Evolutionary conservation across 2,888 invertebrate species (phyloP).

Genomic region (Chaitophorus viminalis): DNA sequence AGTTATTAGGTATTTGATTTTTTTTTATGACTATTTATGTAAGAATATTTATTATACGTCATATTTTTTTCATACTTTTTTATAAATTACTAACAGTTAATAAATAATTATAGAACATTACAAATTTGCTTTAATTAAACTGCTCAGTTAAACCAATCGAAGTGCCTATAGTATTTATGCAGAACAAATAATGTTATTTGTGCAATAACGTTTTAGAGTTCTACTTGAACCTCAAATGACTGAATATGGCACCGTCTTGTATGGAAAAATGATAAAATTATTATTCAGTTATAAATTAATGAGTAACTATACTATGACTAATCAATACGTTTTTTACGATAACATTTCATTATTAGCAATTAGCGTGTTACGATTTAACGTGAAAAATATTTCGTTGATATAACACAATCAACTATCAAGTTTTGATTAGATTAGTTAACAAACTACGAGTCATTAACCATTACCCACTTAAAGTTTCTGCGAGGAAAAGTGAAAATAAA

Average conservation of each 20-base stretch:
- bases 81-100: not conserved
- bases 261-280: no score
- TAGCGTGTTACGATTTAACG: not conserved
- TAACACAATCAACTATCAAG: constrained; percentile 20
- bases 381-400: not conserved
- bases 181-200: no score
- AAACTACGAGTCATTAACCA: constrained; percentile 29
- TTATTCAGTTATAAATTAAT: not conserved
- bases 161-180: no score
- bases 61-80: not conserved
- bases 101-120: not conserved
- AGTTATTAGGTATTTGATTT: not conserved
- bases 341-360: not conserved
- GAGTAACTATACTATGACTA: not conserved
- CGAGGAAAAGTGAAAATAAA: constrained; percentile 41
- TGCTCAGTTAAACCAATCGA: no score
- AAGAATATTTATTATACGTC: not conserved
- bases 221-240: no score
- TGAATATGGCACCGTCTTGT: no score
- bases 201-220: no score
- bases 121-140: not conserved
- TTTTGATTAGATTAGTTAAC: constrained; percentile 45
- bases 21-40: not conserved
- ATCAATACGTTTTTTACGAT: not conserved
- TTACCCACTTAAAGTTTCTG: constrained; percentile 29